Percentiles rank a stretch among this genome's conserved stretches.
phyloP scores from a whole-genome alignment of 30 jellyfish, hydroid and myxozoan genomes.

The Clytia hemisphaerica region DNA sequence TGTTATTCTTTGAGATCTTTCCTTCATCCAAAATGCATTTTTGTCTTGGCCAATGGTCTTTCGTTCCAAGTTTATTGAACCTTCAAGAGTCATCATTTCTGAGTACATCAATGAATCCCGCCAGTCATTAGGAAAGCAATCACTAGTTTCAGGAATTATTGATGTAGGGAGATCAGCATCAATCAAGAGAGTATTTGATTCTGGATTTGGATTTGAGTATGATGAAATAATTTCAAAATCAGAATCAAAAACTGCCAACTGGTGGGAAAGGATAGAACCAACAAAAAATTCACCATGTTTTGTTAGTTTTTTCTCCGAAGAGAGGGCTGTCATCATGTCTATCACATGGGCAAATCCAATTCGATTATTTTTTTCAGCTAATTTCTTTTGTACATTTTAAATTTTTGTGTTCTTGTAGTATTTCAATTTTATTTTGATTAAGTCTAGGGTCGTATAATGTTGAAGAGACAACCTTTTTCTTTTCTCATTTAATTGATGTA shows the following conservation, averaged over 20 bases:
- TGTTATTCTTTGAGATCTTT: conserved; percentile 14
- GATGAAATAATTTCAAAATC: too few species aligned
- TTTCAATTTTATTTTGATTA: background rate
- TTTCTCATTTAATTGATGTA: conserved; percentile 19
- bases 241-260: too few species aligned
- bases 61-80: background rate
- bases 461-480: conserved; percentile 30
- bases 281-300: conserved; percentile 6
- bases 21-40: conserved; percentile 5
- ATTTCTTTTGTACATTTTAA: conserved; percentile 16
- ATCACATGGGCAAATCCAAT: conserved; percentile 29
- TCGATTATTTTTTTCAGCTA: background rate
- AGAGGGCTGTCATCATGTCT: too few species aligned
- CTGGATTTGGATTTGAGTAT: too few species aligned
- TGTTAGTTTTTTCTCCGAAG: background rate
- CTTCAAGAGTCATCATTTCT: background rate
- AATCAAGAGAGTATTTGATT: too few species aligned
- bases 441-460: conserved; percentile 31
- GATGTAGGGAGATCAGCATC: too few species aligned
- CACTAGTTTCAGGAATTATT: too few species aligned
- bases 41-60: conserved; percentile 23
- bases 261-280: conserved; percentile 32
- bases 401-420: conserved; percentile 8
- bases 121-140: background rate
- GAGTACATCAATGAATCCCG: too few species aligned